phyloP scores from a whole-genome alignment of 2,888 invertebrate genomes.

The Netelia virgata region DNA sequence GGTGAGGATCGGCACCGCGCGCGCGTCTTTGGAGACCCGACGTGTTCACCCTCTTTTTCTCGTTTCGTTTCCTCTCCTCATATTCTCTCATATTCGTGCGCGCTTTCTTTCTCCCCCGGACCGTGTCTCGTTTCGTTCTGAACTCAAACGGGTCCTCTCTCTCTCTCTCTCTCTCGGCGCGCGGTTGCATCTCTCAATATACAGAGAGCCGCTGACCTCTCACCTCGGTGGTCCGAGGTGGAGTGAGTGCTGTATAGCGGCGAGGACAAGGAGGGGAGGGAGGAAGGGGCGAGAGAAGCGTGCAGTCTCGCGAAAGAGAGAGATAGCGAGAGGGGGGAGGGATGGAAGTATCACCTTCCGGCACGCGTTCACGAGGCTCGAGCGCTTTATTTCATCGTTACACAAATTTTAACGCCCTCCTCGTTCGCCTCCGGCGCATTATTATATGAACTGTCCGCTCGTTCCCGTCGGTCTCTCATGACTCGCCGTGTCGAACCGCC shows the following conservation, averaged over 20 bases:
- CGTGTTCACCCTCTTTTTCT: constrained; percentile 15
- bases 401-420: constrained; percentile 54
- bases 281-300: neutral
- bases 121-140: constrained; percentile 26
- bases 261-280: neutral
- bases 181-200: constrained; percentile 57
- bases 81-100: neutral
- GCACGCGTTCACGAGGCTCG: constrained; percentile 48
- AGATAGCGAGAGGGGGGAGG: neutral
- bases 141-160: constrained; percentile 7
- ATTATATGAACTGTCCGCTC: constrained; percentile 16
- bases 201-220: constrained; percentile 49
- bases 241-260: neutral
- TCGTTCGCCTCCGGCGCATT: constrained; percentile 27
- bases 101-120: constrained; percentile 17
- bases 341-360: constrained; percentile 37
- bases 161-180: neutral
- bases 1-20: constrained; percentile 55
- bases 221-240: constrained; percentile 21
- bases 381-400: constrained; percentile 55
- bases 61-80: constrained; percentile 17
- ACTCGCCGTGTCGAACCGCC: neutral
- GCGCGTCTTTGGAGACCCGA: neutral
- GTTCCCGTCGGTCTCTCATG: neutral
- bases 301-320: constrained; percentile 2